phyloP scores from a whole-genome alignment of 1,140 invertebrate species.

The Cotesia glomerata region DNA sequence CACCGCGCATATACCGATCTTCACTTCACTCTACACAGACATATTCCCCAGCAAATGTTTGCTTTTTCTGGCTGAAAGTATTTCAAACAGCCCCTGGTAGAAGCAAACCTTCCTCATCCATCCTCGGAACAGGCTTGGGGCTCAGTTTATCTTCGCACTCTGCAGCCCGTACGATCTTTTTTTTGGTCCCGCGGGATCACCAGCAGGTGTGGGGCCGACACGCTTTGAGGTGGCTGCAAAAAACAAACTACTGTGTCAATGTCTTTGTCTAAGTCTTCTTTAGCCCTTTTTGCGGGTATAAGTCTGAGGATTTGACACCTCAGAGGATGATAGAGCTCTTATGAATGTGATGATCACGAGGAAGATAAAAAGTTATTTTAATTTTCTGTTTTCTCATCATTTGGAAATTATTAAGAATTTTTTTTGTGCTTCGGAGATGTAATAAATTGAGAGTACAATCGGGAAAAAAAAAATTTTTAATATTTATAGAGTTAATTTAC shows the following conservation, averaged over 20 bases:
- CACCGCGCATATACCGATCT: not conserved
- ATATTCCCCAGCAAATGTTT: not conserved
- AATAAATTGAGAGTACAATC: too few species aligned
- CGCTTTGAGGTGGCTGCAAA: not conserved
- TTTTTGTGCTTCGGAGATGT: too few species aligned
- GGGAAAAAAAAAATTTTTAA: too few species aligned
- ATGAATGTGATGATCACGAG: too few species aligned
- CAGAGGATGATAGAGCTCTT: too few species aligned
- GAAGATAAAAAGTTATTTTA: too few species aligned
- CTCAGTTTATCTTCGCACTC: conserved; percentile 11
- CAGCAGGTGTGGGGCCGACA: conserved; percentile 15
- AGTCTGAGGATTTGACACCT: too few species aligned
- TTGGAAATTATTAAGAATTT: too few species aligned
- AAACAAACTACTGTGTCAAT: not conserved
- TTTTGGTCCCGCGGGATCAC: conserved; percentile 17
- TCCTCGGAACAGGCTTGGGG: not conserved
- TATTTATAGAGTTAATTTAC: too few species aligned
- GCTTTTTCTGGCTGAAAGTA: conserved; percentile 5
- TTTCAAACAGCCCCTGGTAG: not conserved
- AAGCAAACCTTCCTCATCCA: not conserved
- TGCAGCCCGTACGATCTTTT: not conserved
- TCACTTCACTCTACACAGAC: too few species aligned
- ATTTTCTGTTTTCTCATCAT: too few species aligned
- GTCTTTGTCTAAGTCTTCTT: too few species aligned
- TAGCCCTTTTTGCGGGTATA: not conserved